Percentiles rank a stretch among this genome's conserved stretches.
Evolutionary conservation across 2,113 vertebrate species (phyloP).

Genomic region (Trematocara nigrifrons): DNA sequence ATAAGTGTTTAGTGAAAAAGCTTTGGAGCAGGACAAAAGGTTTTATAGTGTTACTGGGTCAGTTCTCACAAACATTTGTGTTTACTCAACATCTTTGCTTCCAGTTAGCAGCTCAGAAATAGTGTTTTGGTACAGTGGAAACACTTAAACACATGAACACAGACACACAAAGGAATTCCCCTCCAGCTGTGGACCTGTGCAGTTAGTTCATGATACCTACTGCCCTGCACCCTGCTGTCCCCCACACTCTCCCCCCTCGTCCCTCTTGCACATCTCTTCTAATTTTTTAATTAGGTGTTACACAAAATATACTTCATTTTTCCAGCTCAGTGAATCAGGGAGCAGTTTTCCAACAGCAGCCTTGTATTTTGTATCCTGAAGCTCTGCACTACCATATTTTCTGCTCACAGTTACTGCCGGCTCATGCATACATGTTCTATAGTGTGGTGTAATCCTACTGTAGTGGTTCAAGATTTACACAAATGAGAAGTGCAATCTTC

Average conservation of each 20-base stretch:
- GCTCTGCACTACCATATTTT: neutral
- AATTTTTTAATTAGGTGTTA: slow-evolving; percentile 12
- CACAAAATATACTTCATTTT: slow-evolving; percentile 4
- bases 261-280: neutral
- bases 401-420: neutral
- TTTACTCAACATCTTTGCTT: neutral
- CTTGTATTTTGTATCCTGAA: neutral
- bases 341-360: slow-evolving; percentile 6
- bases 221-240: neutral
- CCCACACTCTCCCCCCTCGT: neutral
- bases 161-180: neutral
- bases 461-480: neutral
- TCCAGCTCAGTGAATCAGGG: slow-evolving; percentile 8
- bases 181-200: neutral
- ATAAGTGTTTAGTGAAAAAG: neutral
- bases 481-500: neutral
- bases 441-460: neutral
- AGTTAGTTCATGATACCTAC: neutral
- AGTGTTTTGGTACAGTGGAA: neutral
- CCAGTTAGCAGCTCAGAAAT: neutral
- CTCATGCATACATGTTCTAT: neutral
- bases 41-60: neutral
- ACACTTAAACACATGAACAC: neutral
- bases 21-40: neutral
- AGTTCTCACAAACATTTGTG: neutral